Conservation (phyloP, 2,797 vertebrate species). For the Anolis apletophallus region DNA sequence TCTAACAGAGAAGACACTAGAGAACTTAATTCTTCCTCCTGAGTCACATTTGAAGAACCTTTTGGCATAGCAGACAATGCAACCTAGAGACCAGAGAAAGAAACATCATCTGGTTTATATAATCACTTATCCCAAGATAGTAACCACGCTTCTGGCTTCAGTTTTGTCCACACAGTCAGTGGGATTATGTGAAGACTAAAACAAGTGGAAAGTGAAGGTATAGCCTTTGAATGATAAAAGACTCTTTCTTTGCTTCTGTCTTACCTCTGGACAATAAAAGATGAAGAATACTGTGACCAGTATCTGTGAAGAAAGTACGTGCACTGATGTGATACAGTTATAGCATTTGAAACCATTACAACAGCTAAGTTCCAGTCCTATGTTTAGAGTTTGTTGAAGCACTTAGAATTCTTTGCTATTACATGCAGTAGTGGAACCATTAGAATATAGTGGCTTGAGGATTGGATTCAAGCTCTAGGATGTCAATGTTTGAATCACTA, state of each 20-base stretch:
- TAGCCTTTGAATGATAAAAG: not conserved
- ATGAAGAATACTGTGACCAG: not conserved
- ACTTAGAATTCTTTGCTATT: too few relatives aligned
- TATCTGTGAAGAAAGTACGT: not conserved
- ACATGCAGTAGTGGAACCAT: too few relatives aligned
- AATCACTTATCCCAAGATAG: not conserved
- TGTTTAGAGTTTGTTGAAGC: too few relatives aligned
- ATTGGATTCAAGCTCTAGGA: too few relatives aligned
- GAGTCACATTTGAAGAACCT: not conserved
- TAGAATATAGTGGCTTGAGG: too few relatives aligned
- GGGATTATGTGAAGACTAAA: not conserved
- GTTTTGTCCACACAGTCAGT: not conserved
- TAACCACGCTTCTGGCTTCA: not conserved
- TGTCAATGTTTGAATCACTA: too few relatives aligned
- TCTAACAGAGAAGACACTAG: slow-evolving; percentile 1
- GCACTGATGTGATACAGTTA: too few relatives aligned
- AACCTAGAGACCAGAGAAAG: not conserved
- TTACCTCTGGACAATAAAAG: not conserved
- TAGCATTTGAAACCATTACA: too few relatives aligned
- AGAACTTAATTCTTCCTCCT: not conserved
- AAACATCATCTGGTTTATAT: not conserved
- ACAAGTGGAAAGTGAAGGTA: not conserved
- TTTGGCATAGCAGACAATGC: not conserved
- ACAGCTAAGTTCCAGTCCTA: too few relatives aligned
- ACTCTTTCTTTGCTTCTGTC: not conserved